phyloP scores from a whole-genome alignment of 2,888 invertebrate species.

The Tipula unca region DNA sequence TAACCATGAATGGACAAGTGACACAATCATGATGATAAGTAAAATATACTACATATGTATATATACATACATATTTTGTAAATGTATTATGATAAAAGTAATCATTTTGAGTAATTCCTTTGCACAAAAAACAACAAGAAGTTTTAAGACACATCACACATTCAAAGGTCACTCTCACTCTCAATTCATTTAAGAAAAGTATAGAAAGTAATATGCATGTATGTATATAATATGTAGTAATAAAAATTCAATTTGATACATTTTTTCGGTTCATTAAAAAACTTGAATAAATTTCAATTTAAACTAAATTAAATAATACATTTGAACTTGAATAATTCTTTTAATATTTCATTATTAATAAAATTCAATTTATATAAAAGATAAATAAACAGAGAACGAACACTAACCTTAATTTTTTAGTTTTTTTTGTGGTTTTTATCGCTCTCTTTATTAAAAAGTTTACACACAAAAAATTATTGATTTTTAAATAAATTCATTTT shows the following conservation, averaged over 20 bases:
- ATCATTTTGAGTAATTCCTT: background rate
- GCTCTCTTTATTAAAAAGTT: background rate
- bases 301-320: background rate
- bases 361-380: background rate
- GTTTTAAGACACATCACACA: background rate
- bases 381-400: background rate
- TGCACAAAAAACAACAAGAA: background rate
- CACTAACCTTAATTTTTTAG: background rate
- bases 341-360: background rate
- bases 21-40: background rate
- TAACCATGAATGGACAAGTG: no score
- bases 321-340: background rate
- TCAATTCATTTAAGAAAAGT: background rate
- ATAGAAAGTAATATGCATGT: no score
- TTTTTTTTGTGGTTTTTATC: background rate
- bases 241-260: background rate
- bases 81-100: no score
- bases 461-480: background rate
- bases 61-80: no score
- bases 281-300: background rate
- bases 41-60: background rate
- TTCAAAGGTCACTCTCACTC: constrained; percentile 1
- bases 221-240: background rate
- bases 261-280: background rate
- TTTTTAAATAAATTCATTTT: background rate